phyloP scores from a whole-genome alignment of 35 echinoderm and acorn worm species.

The Ophiothrix spiculata region DNA sequence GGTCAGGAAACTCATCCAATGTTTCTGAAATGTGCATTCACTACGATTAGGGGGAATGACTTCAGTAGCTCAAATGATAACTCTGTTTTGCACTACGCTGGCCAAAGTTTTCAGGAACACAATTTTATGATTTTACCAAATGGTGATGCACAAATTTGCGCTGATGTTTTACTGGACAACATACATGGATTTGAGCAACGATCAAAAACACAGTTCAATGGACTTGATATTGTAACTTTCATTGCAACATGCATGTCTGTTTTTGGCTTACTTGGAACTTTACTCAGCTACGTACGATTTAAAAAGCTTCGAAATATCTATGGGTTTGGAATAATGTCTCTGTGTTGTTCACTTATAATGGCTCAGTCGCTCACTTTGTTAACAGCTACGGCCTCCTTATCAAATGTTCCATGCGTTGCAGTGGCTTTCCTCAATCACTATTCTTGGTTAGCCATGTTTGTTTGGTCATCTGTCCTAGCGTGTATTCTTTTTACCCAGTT shows the following conservation, averaged over 20 bases:
- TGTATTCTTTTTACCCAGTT: background rate
- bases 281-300: background rate
- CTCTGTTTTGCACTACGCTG: background rate
- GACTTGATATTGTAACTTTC: background rate
- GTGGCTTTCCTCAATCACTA: background rate
- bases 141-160: background rate
- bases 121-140: background rate
- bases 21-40: background rate
- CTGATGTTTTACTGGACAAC: background rate
- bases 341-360: background rate
- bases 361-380: background rate
- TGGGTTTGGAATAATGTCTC: background rate
- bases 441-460: background rate
- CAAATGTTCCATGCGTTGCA: background rate
- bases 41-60: background rate
- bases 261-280: background rate
- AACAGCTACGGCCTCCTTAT: background rate
- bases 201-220: background rate
- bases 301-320: background rate
- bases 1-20: background rate
- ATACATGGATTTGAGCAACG: no score
- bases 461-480: background rate
- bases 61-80: background rate
- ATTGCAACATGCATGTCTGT: background rate
- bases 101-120: background rate